Conservation (phyloP, 2,113 vertebrate species). For the Podarcis cretensis region DNA sequence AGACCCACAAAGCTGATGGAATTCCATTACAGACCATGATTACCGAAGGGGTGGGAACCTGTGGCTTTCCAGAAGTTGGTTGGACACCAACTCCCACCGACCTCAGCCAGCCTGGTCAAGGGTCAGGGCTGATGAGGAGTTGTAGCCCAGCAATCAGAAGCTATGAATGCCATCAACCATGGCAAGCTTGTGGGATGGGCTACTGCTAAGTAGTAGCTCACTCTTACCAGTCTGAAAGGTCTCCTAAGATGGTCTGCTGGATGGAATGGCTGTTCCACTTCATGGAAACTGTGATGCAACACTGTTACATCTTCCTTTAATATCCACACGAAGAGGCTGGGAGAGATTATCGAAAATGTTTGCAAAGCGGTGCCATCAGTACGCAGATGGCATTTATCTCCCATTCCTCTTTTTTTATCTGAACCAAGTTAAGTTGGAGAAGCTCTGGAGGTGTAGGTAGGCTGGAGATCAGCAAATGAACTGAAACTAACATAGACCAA, state of each 20-base stretch:
- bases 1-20: neutral
- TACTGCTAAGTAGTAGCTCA: neutral
- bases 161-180: neutral
- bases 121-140: no score
- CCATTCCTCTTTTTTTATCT: neutral
- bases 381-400: no score
- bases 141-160: neutral
- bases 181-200: neutral
- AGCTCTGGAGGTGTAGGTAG: neutral
- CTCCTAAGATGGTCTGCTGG: neutral
- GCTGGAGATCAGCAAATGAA: neutral
- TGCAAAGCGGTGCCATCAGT: no score
- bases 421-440: neutral
- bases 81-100: no score
- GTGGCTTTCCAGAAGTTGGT: neutral
- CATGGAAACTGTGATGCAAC: neutral
- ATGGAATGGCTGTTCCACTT: neutral
- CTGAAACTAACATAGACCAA: no score
- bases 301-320: neutral
- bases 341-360: neutral
- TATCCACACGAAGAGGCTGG: neutral
- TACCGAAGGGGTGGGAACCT: neutral
- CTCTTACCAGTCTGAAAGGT: neutral
- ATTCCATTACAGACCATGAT: neutral
- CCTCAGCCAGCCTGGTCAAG: no score